These are phyloP conservation scores for Plectropomus leopardus DNA, from an alignment of 2,113 vertebrate genomes.

Conservation along the genomic window DNA sequence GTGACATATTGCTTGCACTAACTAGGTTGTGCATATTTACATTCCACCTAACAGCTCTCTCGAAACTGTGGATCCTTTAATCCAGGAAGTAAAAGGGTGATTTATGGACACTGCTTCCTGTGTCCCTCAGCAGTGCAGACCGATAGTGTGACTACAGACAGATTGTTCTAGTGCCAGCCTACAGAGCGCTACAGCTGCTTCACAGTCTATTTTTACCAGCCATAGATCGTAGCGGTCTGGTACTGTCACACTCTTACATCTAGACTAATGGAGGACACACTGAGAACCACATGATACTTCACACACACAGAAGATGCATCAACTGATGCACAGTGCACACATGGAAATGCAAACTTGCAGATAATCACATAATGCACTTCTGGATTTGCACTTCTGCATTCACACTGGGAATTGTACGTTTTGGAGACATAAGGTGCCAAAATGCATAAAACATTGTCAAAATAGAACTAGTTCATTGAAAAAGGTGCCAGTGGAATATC, in stretches of 20 bases:
- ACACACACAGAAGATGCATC: background rate
- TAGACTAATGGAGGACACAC: slow-evolving; percentile 57
- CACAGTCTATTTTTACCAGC: slow-evolving; percentile 71
- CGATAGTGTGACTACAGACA: slow-evolving; percentile 45
- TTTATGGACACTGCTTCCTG: slow-evolving; percentile 47
- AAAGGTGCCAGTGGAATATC: no score
- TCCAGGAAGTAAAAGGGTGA: slow-evolving; percentile 48
- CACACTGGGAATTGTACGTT: no score
- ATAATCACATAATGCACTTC: no score
- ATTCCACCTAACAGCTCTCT: slow-evolving; percentile 5
- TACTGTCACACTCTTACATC: slow-evolving; percentile 68
- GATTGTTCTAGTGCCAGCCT: slow-evolving; percentile 47
- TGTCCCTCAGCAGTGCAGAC: slow-evolving; percentile 50
- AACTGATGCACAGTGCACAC: background rate
- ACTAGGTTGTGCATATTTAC: slow-evolving; percentile 59
- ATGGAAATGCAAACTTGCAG: background rate
- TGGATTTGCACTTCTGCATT: no score
- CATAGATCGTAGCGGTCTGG: slow-evolving; percentile 74
- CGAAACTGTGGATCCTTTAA: slow-evolving; percentile 32
- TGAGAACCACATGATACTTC: slow-evolving; percentile 19
- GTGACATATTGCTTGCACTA: slow-evolving; percentile 34
- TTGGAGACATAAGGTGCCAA: no score
- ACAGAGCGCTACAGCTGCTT: slow-evolving; percentile 63
- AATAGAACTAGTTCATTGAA: no score
- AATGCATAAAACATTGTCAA: no score